Evolutionary conservation across 2,113 vertebrate genomes (phyloP).

Genomic region (Clinocottus analis): DNA sequence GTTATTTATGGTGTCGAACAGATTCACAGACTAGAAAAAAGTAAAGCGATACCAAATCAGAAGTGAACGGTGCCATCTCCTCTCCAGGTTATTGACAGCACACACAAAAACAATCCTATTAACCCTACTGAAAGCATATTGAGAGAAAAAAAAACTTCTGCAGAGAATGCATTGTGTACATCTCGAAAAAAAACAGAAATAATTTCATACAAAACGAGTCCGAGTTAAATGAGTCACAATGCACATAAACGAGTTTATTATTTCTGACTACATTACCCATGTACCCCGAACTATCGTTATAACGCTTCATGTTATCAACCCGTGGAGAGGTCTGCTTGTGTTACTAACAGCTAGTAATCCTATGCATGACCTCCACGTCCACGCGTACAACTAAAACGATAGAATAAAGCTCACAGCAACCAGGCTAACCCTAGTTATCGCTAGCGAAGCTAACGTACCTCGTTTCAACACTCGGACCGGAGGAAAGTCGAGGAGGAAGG

Average conservation of each 20-base stretch:
- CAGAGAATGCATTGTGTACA: neutral
- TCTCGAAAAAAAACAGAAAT: neutral
- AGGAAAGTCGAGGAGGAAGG: slow-evolving; percentile 68
- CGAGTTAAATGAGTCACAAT: neutral
- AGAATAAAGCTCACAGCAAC: neutral
- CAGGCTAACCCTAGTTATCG: slow-evolving; percentile 26
- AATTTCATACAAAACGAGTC: neutral
- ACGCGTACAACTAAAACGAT: no score
- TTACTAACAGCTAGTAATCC: no score
- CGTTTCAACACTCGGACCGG: slow-evolving; percentile 68
- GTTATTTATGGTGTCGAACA: neutral
- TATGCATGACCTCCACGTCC: no score
- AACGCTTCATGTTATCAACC: neutral
- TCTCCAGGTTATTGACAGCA: neutral
- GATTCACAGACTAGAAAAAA: neutral
- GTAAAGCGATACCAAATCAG: neutral
- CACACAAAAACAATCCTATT: neutral
- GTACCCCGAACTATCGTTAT: neutral
- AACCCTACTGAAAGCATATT: neutral
- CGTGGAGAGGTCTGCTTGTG: neutral
- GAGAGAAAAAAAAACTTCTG: neutral
- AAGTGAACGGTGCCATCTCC: neutral
- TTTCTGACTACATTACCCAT: neutral
- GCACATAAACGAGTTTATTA: neutral
- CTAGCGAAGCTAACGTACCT: slow-evolving; percentile 75